Percentiles rank a stretch among this genome's conserved stretches.
Conservation (phyloP, 2,113 vertebrate genomes). For the Siniperca knerii region DNA sequence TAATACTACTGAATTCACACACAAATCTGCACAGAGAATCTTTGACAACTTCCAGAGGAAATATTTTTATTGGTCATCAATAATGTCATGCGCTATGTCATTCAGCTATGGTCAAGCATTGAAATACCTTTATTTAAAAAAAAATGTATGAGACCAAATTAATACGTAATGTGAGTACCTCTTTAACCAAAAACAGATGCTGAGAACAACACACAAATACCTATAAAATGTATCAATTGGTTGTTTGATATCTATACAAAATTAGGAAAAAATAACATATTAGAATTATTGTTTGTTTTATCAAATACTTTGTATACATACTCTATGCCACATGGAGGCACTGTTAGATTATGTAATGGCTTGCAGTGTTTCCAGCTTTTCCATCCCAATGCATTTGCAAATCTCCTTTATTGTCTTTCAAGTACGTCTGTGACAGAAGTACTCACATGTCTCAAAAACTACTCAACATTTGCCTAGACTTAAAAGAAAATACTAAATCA, state of each 20-base stretch:
- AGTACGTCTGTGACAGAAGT: background rate
- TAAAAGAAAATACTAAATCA: background rate
- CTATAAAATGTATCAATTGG: background rate
- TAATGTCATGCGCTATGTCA: background rate
- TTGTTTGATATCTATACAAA: background rate
- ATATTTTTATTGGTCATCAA: constrained; percentile 36
- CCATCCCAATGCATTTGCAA: background rate
- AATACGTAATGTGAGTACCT: background rate
- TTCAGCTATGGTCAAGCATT: constrained; percentile 1
- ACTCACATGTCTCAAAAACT: background rate
- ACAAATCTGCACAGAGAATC: background rate
- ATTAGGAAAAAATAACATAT: background rate
- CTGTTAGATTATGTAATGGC: constrained; percentile 19
- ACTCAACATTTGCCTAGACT: background rate
- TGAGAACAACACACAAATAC: background rate
- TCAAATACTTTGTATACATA: background rate
- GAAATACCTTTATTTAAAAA: background rate
- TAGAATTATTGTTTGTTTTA: background rate
- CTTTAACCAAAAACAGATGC: background rate
- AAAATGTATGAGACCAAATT: background rate
- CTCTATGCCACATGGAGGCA: constrained; percentile 50
- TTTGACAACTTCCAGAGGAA: constrained; percentile 1
- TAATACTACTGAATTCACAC: background rate
- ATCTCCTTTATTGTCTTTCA: background rate
- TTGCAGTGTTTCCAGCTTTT: background rate